Conservation (phyloP, 1,140 invertebrate genomes). For the Cydia fagiglandana region DNA sequence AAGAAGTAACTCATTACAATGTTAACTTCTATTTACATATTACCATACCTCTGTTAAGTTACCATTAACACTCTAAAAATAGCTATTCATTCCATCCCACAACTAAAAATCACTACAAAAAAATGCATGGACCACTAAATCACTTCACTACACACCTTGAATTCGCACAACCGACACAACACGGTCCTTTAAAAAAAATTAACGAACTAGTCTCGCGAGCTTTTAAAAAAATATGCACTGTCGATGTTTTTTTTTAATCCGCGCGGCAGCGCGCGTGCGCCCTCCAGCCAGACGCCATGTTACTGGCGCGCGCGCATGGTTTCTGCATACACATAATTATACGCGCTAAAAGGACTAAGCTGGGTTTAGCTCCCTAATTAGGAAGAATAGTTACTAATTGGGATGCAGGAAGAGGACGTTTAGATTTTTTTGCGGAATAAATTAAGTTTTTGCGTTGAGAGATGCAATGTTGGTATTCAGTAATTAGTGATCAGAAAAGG, state of each 20-base stretch:
- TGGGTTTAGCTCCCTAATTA: slow-evolving; percentile 4
- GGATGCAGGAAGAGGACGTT: background rate
- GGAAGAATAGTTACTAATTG: slow-evolving; percentile 4
- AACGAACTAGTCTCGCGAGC: background rate
- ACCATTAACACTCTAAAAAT: slow-evolving; percentile 12
- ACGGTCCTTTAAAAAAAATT: background rate
- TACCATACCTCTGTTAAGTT: slow-evolving; percentile 10
- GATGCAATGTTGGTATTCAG: no score
- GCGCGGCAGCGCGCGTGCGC: slow-evolving; percentile 55
- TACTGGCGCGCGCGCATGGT: slow-evolving; percentile 61
- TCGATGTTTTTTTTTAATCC: slow-evolving; percentile 38
- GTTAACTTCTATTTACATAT: background rate
- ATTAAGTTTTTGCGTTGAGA: background rate
- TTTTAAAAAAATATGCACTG: background rate
- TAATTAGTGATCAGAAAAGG: background rate
- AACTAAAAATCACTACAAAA: background rate
- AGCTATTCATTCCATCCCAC: background rate
- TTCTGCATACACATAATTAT: slow-evolving; percentile 59
- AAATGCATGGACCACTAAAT: background rate
- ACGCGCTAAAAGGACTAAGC: slow-evolving; percentile 44
- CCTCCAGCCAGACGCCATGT: slow-evolving; percentile 55
- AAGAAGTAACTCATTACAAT: background rate
- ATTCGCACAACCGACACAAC: background rate
- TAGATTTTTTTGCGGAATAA: background rate
- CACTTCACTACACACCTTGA: background rate